Evolutionary conservation across 2,888 invertebrate genomes (phyloP), one percentile per base, ranked within the genome.

Genomic region (Morpho achilles): DNA sequence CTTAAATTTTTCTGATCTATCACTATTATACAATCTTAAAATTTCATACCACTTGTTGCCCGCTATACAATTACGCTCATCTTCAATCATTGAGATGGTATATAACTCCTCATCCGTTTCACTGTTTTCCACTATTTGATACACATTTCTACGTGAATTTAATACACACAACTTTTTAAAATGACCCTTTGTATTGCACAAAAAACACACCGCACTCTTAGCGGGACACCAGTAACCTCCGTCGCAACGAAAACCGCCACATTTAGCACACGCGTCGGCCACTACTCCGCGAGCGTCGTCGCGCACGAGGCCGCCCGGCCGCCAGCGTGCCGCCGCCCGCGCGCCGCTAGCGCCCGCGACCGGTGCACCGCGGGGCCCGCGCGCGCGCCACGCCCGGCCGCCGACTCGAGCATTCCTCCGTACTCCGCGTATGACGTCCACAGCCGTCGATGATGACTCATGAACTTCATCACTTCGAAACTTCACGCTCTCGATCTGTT

Each of bases 1-100:
- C 42, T 63, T 59, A 56, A 61, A 61, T 23, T 55, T 53, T 56
- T 46, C 23, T 41, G n/a, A 39, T 44, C 59, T 44, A 32, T 60
- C 7, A 59, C 47, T 5, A n/a, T 52, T 43, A 43, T 9, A 43
- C 9, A 43, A 43, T 43, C 8, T 57, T 56, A 66, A 59, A 48
- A 58, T 51, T 59, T 59, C 47, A 66, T 55, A 59, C 51, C 55
- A 55, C 48, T 47, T 43, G 9, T 9, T 43, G 5, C 9, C 43
- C 5, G 8, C 9, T 8, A 2, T 8, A 43, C 43, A 2, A 9
- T 43, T 9, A 9, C 5, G 9, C 8, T 43, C 43, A 2, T 9
- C 5, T 3, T 8, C 8, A 9, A 9, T 43, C 9, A 9, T 43
- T 5, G 23, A 23, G 23, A 23, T 23, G 23, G 9, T 9, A 43